Evolutionary conservation across 2,888 invertebrate species (phyloP), one percentile per base, ranked within the genome.

Genomic region (Clanis bilineata): DNA sequence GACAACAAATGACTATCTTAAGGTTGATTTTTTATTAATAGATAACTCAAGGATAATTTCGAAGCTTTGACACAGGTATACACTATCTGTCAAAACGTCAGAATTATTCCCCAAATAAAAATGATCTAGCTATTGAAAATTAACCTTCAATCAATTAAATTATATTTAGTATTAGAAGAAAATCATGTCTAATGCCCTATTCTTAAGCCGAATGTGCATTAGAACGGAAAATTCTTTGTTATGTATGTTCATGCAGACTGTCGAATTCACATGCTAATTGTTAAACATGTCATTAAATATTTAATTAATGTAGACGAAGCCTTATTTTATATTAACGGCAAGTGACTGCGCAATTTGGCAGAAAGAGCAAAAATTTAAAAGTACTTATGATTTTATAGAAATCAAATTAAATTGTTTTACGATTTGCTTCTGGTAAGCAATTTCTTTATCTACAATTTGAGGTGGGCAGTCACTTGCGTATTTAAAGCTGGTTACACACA

Each of bases 371-470:
- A 68, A 66, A 66, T 57, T 76, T 75, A 69, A 66, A 61, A 71
- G 62, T 69, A 67, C 65, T 68, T 64, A 60, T 58, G 62, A 63
- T 63, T 66, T 61, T 64, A 59, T 64, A 58, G n/a, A 64, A 66
- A 60, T 51, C 25, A 59, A 63, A 59, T 64, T 61, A 62, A 66
- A 32, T 51, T 67, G 60, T 67, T 65, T 69, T 67, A 68, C 73
- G 66, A 71, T 72, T 68, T 25, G 76, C 76, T 74, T 72, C 66
- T 57, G 67, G 72, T 66, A 73, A 74, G 75, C 73, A 58, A 22
- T 41, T 2, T 65, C 66, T 68, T 67, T 64, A 69, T 66, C 64
- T 62, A 69, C 61, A 28, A 10, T 3, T 6, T 5, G 61, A 64
- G 62, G 61, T 12, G 56, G 36, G 58, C 64, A 64, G 69, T 69